Evolutionary conservation across 2,888 invertebrate genomes (phyloP).

Genomic region (Hemithea aestivaria): DNA sequence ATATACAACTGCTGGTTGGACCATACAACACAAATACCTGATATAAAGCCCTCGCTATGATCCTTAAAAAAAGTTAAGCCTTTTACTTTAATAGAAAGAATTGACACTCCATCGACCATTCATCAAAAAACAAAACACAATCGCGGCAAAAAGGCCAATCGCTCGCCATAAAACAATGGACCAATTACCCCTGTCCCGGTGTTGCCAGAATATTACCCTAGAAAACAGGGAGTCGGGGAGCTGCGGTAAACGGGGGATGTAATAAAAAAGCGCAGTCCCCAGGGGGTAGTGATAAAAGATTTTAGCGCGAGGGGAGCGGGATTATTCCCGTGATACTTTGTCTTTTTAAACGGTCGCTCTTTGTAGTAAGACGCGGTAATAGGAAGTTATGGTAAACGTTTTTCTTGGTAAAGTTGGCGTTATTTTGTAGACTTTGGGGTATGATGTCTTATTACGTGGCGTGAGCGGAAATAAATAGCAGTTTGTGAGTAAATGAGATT

Average conservation of each 20-base stretch:
- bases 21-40: too few relatives aligned
- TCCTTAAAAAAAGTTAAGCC: too few relatives aligned
- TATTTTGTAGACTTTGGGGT: not conserved
- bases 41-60: too few relatives aligned
- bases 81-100: too few relatives aligned
- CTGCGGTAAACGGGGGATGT: constrained; percentile 29
- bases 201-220: constrained; percentile 29
- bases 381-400: constrained; percentile 18
- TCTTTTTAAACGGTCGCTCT: constrained; percentile 62
- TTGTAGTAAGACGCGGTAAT: constrained; percentile 33
- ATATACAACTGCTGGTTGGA: too few relatives aligned
- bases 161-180: constrained; percentile 61
- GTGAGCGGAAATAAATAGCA: constrained; percentile 11
- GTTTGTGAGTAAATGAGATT: constrained; percentile 1
- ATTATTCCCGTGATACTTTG: constrained; percentile 66
- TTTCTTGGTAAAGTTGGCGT: constrained; percentile 10
- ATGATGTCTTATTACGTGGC: constrained; percentile 5
- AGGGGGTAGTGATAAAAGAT: constrained; percentile 65
- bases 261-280: constrained; percentile 62
- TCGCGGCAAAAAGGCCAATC: constrained; percentile 34
- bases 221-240: constrained; percentile 28
- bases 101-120: constrained; percentile 4
- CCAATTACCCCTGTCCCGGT: constrained; percentile 50
- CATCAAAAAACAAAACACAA: constrained; percentile 18
- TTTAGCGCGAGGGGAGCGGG: constrained; percentile 57